A percentile compares a stretch with the other conserved stretches of the same genome.
Evolutionary conservation across 1,140 invertebrate species (phyloP).

Genomic region (Pseudomyrmex pallidus): DNA sequence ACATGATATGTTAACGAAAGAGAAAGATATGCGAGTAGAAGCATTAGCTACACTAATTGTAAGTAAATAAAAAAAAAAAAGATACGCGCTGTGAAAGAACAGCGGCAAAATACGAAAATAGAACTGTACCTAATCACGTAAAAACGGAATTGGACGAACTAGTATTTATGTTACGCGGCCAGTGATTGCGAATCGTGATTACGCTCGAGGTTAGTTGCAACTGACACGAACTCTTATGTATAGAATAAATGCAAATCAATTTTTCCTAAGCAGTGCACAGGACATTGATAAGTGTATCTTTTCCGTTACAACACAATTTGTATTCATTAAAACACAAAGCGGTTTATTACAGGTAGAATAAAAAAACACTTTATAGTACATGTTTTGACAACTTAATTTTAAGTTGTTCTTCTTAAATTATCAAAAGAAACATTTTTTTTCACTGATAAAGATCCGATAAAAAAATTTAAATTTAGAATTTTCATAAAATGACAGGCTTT

Average conservation of each 20-base stretch:
- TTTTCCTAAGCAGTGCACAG: constrained; percentile 1
- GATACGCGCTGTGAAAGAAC: not conserved
- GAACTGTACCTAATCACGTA: not conserved
- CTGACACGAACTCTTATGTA: not conserved
- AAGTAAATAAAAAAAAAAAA: not conserved
- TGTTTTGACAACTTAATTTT: constrained; percentile 3
- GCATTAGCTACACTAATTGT: not conserved
- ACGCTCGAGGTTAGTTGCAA: constrained; percentile 13
- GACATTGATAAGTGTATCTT: not conserved
- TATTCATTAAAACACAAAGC: not conserved
- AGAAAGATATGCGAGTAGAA: constrained; percentile 1
- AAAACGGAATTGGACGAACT: not conserved
- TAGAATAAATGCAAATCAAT: constrained; percentile 7
- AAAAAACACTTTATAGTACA: not conserved
- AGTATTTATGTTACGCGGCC: constrained; percentile 9
- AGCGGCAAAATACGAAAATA: not conserved
- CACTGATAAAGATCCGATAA: no score
- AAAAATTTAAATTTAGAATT: not conserved
- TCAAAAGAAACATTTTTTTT: not conserved
- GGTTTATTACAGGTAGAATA: not conserved
- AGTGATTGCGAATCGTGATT: constrained; percentile 6
- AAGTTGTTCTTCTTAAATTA: not conserved
- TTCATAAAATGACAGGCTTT: not conserved
- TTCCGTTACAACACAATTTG: not conserved
- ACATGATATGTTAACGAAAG: not conserved